Base-by-base conservation (phyloP, 2,113 vertebrate genomes). In the Gallinago jamesoni region DNA sequence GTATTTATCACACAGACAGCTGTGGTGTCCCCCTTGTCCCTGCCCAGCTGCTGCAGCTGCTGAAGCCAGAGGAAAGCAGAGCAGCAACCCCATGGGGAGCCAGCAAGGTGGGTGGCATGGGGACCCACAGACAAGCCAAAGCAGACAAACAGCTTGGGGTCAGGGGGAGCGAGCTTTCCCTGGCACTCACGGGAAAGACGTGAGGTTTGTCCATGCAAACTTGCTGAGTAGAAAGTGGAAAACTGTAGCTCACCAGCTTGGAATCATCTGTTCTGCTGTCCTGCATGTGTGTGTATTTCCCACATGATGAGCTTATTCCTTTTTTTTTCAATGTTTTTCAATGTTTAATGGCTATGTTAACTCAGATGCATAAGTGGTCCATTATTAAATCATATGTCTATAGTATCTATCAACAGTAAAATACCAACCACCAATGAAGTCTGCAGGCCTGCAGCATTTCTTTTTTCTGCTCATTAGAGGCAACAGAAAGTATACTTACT, bases 151-250 rank as follows among this genome's bases (percentile, higher is more conserved):
- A 47, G 5, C 9, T 2, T 0, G 1, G 19, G 7, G 5, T 33
- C 31, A 17, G 24, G 13, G 6, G 11, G 25, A 24, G 7, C 8
- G 15, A 5, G 13, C 8, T 39, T 75, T 43, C 37, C 3, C 10
- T 22, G 21, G 16, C 18, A 33, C 7, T 41, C n/a, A 5, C 0
- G 0, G 9, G 13, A 12, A 28, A 66, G 17, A 14, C 0, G 0
- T 35, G 18, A 16, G 31, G 41, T 43, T 52, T 70, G 5, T 43
- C 10, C 2, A 0, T 3, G 52, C 13, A 43, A 67, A 11, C 57
- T 27, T 33, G 18, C 12, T 16, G 28, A 84, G n/a, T 4, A 50
- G 20, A 39, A 69, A 22, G 9, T 10, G 7, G 50, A 67, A 67
- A 74, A 53, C 5, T 0, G 0, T 23, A 23, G 4, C 28, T 83